A percentile compares a stretch with the other conserved stretches of the same genome.
These are phyloP conservation scores for Tenthredo distinguenda DNA, from an alignment of 2,888 invertebrate species.

Conservation along the genomic window DNA sequence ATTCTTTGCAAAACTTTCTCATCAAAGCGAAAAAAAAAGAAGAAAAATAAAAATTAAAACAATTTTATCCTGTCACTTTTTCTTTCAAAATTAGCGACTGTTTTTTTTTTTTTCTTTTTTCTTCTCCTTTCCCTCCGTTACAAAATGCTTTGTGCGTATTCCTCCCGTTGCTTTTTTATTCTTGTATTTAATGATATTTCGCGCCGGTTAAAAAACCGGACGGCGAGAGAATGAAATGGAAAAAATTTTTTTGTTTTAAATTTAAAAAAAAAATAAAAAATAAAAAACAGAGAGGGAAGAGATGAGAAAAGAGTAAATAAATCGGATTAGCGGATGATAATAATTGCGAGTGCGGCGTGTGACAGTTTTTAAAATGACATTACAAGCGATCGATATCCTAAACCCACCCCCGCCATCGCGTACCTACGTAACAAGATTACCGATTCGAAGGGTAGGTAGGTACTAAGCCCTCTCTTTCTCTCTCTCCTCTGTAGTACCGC, in stretches of 20 bases:
- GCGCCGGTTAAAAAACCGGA: neutral
- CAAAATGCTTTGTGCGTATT: too few relatives aligned
- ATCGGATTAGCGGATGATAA: constrained; percentile 49
- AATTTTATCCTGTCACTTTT: neutral
- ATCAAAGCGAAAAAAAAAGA: neutral
- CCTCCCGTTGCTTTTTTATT: neutral
- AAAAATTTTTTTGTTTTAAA: neutral
- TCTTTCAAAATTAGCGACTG: neutral
- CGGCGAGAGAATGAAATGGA: neutral
- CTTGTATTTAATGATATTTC: neutral
- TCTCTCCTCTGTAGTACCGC: neutral
- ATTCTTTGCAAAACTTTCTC: neutral
- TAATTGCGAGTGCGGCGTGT: constrained; percentile 46
- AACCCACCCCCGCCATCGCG: constrained; percentile 10
- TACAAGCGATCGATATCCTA: constrained; percentile 40
- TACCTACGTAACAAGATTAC: constrained; percentile 43
- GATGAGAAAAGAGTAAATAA: constrained; percentile 49
- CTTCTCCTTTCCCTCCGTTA: neutral
- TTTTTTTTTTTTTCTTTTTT: neutral
- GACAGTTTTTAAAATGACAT: constrained; percentile 49
- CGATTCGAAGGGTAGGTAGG: constrained; percentile 23
- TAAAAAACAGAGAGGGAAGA: neutral
- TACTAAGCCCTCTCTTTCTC: constrained; percentile 12
- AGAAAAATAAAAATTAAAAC: neutral
- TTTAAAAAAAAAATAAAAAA: neutral